Evolutionary conservation across 2,888 invertebrate genomes (phyloP).

Genomic region (Drosophila formosana): DNA sequence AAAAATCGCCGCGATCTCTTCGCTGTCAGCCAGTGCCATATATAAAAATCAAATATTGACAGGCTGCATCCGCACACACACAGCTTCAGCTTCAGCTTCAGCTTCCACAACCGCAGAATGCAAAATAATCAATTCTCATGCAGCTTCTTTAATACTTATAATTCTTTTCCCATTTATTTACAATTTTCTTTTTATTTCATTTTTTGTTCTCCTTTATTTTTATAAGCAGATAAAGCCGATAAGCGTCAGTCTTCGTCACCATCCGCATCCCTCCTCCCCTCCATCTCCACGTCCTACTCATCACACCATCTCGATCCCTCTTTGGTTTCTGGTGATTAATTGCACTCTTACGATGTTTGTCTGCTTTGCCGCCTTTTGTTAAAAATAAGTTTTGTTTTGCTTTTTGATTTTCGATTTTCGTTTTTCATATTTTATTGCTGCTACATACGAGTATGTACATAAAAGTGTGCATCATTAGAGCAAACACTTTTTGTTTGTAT

Average conservation of each 20-base stretch:
- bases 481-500: constrained; percentile 35
- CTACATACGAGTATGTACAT: constrained; percentile 22
- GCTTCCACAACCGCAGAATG: constrained; percentile 32
- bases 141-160: constrained; percentile 69
- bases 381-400: constrained; percentile 11
- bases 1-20: constrained; percentile 56
- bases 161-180: constrained; percentile 67
- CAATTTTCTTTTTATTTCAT: constrained; percentile 21
- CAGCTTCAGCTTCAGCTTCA: too few species aligned
- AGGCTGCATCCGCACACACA: constrained; percentile 60
- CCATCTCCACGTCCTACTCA: background rate
- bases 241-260: constrained; percentile 72
- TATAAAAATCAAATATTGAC: constrained; percentile 77
- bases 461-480: constrained; percentile 59
- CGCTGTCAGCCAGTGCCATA: constrained; percentile 50
- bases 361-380: constrained; percentile 28
- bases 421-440: constrained; percentile 54
- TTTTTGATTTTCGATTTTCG: background rate
- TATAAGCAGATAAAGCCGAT: constrained; percentile 74
- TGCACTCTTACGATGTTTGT: constrained; percentile 66
- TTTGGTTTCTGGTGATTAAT: constrained; percentile 61
- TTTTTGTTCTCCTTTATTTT: constrained; percentile 19
- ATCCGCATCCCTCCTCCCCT: constrained; percentile 5
- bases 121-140: constrained; percentile 63
- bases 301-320: constrained; percentile 19